Evolutionary conservation across 2,888 invertebrate genomes (phyloP).

Genomic region (Drosophila stalkeri): DNA sequence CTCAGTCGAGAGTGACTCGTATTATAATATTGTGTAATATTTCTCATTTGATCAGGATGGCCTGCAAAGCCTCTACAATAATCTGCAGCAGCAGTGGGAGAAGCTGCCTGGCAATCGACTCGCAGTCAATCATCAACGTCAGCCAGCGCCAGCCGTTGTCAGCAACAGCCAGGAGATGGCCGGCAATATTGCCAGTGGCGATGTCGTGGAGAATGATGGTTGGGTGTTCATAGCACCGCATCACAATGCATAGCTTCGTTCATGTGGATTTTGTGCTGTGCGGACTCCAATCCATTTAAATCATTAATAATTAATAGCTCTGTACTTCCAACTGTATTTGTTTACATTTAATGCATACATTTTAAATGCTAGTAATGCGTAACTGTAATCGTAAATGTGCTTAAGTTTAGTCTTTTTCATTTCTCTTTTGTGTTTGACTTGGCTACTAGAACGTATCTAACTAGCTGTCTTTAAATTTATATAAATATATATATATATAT

Average conservation of each 20-base stretch:
- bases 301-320: conserved; percentile 39
- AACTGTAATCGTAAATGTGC: conserved; percentile 16
- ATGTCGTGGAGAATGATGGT: conserved; percentile 79
- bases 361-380: conserved; percentile 14
- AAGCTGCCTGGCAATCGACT: conserved; percentile 72
- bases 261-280: neutral
- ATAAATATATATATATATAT: conserved; percentile 1
- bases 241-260: conserved; percentile 77
- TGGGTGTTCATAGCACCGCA: conserved; percentile 83
- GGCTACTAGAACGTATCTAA: neutral
- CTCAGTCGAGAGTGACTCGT: no score
- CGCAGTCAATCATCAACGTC: conserved; percentile 32
- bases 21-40: neutral
- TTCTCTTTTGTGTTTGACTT: conserved; percentile 13
- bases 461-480: neutral
- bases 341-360: conserved; percentile 6
- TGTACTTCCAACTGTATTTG: conserved; percentile 47
- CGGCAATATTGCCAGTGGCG: conserved; percentile 21
- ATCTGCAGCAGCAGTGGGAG: conserved; percentile 82
- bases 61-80: conserved; percentile 82
- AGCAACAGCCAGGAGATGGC: conserved; percentile 25
- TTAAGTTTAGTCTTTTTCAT: conserved; percentile 15
- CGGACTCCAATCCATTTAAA: conserved; percentile 14
- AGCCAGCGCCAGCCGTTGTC: conserved; percentile 19
- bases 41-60: conserved; percentile 69